Percentiles rank a stretch among this genome's conserved stretches.
These are phyloP conservation scores for Mesoclemmys tuberculata DNA, from an alignment of 2,113 vertebrate species.

Conservation along the genomic window DNA sequence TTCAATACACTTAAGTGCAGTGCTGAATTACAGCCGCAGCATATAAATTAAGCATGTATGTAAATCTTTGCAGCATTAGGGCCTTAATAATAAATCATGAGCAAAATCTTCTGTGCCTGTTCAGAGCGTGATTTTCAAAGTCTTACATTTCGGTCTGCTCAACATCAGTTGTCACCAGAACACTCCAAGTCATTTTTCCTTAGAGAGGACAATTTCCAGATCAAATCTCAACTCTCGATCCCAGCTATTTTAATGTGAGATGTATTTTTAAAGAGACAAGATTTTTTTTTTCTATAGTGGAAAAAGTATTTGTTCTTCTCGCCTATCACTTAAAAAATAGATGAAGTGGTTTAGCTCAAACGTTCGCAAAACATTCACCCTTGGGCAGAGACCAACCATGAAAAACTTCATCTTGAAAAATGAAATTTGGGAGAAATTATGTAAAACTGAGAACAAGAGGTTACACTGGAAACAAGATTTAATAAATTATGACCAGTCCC, in stretches of 20 bases:
- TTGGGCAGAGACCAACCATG: not conserved
- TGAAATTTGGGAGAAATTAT: not conserved
- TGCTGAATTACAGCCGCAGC: not conserved
- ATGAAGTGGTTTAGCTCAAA: not conserved
- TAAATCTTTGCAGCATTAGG: not conserved
- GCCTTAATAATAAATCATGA: not conserved
- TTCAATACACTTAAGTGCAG: not conserved
- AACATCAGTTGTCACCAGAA: not conserved
- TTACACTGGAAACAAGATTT: not conserved
- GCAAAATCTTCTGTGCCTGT: not conserved
- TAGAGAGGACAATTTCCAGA: not conserved
- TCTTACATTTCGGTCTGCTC: not conserved
- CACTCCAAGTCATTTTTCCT: not conserved
- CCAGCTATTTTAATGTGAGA: not conserved
- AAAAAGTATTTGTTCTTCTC: not conserved
- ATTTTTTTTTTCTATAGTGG: not conserved
- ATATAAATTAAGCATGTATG: not conserved
- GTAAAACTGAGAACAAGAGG: not conserved
- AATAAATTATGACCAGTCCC: not conserved
- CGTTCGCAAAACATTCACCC: not conserved
- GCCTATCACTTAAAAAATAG: not conserved
- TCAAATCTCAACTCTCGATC: not conserved
- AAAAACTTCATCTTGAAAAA: not conserved
- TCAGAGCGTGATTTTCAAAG: not conserved
- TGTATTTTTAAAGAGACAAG: not conserved